Conservation (phyloP, 2,797 vertebrate genomes). For the Artibeus jamaicensis region DNA sequence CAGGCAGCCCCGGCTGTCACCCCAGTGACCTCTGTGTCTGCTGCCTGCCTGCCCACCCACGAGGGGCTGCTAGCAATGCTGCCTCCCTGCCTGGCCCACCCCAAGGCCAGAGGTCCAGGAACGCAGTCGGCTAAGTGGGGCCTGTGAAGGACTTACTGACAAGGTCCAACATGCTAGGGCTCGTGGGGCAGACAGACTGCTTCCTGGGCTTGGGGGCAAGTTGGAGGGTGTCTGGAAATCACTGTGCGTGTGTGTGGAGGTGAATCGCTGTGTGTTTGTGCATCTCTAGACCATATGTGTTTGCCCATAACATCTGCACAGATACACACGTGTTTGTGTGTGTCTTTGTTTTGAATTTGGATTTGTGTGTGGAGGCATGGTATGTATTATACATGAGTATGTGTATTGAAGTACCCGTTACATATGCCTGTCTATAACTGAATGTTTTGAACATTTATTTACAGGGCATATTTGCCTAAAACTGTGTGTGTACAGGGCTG, state of each 20-base stretch:
- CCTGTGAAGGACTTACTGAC: slow-evolving; percentile 5
- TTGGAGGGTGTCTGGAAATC: neutral
- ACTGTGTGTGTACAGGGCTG: neutral
- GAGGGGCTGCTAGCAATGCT: slow-evolving; percentile 28
- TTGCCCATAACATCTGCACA: neutral
- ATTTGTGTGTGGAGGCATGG: neutral
- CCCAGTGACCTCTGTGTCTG: slow-evolving; percentile 69
- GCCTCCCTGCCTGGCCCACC: slow-evolving; percentile 20
- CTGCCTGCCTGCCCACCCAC: slow-evolving; percentile 71
- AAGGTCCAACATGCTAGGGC: neutral
- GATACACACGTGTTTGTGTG: neutral
- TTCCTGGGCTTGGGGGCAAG: neutral
- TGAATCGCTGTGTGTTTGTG: neutral
- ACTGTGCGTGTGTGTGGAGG: neutral
- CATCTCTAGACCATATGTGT: no score
- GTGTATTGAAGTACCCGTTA: neutral
- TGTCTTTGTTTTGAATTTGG: neutral
- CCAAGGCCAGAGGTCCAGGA: slow-evolving; percentile 14
- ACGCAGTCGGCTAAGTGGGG: neutral
- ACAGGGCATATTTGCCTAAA: neutral
- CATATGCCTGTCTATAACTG: neutral
- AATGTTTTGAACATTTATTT: neutral
- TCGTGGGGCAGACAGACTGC: neutral
- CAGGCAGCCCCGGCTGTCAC: slow-evolving; percentile 57
- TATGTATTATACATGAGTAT: neutral